Base-by-base conservation (phyloP, 2,113 vertebrate species). In the Heterotis niloticus region DNA sequence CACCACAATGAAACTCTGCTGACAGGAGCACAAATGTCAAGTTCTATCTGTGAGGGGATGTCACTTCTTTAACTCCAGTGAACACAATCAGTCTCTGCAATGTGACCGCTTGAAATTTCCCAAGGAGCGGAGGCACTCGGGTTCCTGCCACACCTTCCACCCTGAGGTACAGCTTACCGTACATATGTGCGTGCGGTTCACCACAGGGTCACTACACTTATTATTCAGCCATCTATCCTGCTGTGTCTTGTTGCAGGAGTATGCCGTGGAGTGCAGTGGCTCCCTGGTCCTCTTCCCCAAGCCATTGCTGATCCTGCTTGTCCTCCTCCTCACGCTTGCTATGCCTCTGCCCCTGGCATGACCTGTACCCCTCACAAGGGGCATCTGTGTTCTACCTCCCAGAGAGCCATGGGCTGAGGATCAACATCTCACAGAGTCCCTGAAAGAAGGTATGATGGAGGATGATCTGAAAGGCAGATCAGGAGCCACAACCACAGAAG, bases 41-140 rank as follows among this genome's bases (percentile, higher is more conserved):
- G 17, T n/a, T n/a, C n/a, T n/a, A n/a, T n/a, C n/a, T n/a, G n/a
- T n/a, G n/a, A n/a, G n/a, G n/a, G n/a, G n/a, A 5, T 16, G 56
- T 62, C 28, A 75, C 23, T 70, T 84, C 95, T 93, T 99, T 99
- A 93, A 98, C 95, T 73, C 70, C 93, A 83, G 80, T 92, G 90
- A 91, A 99, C 98, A 99, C 94, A 99, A 99, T 12, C 96, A 99
- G 93, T 98, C 98, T 64, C 92, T 97, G 10, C 98, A 99, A 90
- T 99, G 98, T 85, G 96, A 99, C 79, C 92, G 95, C 78, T 89
- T 99, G 86, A 99, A 98, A 91, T 96, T 95, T 79, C 98, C 98
- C 92, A 99, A 99, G 91, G 97, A 98, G 90, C 92, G 97, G 85
- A 92, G 95, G 82, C 96, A 96, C n/a, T 97, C 98, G 10, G 95